phyloP scores from a whole-genome alignment of 2,888 invertebrate genomes.

The Allygus modestus region DNA sequence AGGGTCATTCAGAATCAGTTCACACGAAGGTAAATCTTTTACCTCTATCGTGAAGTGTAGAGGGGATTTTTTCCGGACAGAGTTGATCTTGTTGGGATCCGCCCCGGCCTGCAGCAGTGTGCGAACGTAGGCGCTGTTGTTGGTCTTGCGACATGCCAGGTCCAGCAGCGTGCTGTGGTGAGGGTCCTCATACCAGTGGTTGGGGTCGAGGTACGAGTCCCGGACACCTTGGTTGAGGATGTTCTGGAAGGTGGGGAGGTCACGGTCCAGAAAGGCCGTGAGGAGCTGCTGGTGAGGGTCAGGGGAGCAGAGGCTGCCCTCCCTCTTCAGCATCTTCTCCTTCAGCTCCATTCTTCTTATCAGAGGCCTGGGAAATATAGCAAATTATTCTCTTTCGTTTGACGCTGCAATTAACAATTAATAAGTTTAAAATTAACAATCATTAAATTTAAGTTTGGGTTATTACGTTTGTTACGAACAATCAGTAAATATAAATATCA shows the following conservation, averaged over 20 bases:
- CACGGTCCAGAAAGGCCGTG: slow-evolving; percentile 77
- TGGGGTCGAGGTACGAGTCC: slow-evolving; percentile 77
- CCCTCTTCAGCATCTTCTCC: slow-evolving; percentile 60
- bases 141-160: slow-evolving; percentile 77
- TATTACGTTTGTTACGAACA: too few species aligned
- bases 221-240: slow-evolving; percentile 73
- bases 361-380: too few species aligned
- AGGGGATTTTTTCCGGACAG: slow-evolving; percentile 79
- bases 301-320: slow-evolving; percentile 66
- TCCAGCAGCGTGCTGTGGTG: slow-evolving; percentile 80
- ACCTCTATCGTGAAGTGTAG: slow-evolving; percentile 82
- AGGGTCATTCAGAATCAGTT: slow-evolving; percentile 75
- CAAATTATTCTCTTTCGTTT: too few species aligned
- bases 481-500: too few species aligned
- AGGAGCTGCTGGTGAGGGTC: slow-evolving; percentile 75
- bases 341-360: slow-evolving; percentile 59
- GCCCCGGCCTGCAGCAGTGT: slow-evolving; percentile 80
- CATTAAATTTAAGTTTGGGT: too few species aligned
- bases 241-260: slow-evolving; percentile 77
- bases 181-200: slow-evolving; percentile 78
- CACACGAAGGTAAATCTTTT: slow-evolving; percentile 76
- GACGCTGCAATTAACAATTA: too few species aligned
- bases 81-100: slow-evolving; percentile 79
- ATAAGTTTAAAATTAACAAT: too few species aligned
- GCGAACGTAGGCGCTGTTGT: slow-evolving; percentile 78